phyloP scores from a whole-genome alignment of 2,888 invertebrate species.

The Timema cristinae region DNA sequence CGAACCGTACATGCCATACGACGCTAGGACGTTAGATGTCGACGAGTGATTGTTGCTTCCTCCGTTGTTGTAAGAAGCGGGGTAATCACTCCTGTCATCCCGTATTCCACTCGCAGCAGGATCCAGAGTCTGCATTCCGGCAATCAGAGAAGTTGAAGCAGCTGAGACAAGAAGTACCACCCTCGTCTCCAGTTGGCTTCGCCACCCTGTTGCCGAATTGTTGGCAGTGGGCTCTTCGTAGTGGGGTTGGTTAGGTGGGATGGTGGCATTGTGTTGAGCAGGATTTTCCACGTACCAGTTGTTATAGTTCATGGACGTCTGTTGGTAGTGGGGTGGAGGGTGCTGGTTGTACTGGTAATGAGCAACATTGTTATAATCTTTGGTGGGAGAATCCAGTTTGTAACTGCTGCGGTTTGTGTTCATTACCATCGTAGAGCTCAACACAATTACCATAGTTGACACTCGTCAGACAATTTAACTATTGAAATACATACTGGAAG shows the following conservation, averaged over 20 bases:
- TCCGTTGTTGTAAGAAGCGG: constrained; percentile 36
- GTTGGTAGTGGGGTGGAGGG: constrained; percentile 1
- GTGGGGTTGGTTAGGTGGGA: constrained; percentile 10
- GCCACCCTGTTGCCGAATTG: neutral
- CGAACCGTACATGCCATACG: constrained; percentile 52
- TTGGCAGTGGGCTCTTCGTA: constrained; percentile 12
- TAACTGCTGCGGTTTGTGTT: constrained; percentile 27
- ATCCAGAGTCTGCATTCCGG: neutral
- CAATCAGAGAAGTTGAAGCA: constrained; percentile 9
- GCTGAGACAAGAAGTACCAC: neutral
- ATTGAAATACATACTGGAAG: too few relatives aligned
- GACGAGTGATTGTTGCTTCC: constrained; percentile 10
- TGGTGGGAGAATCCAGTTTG: constrained; percentile 27
- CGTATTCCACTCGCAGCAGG: neutral
- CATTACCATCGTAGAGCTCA: constrained; percentile 24
- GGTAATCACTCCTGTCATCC: neutral
- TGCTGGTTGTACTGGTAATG: constrained; percentile 18
- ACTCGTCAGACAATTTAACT: too few relatives aligned
- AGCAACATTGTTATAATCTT: constrained; percentile 22
- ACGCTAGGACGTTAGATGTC: constrained; percentile 47
- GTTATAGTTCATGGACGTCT: constrained; percentile 19
- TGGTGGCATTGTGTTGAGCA: constrained; percentile 12
- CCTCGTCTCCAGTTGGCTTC: constrained; percentile 1
- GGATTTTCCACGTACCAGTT: constrained; percentile 23
- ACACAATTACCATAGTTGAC: constrained; percentile 17